Evolutionary conservation across 2,113 vertebrate genomes (phyloP).

Genomic region (Ornithorhynchus anatinus): DNA sequence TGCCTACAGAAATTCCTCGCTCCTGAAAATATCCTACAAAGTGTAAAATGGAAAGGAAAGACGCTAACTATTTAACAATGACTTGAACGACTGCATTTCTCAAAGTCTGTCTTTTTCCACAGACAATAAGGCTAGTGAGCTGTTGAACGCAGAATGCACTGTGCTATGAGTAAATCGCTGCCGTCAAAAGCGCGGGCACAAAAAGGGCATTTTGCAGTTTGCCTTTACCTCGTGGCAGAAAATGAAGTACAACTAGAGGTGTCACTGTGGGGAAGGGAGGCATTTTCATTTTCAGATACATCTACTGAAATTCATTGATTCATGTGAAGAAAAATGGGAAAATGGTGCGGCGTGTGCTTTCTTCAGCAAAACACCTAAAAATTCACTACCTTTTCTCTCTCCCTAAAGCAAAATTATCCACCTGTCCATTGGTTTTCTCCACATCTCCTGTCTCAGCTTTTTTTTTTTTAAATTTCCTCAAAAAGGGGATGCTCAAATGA

Average conservation of each 20-base stretch:
- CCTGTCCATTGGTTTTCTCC: too few relatives aligned
- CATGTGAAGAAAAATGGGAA: too few relatives aligned
- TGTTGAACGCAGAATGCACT: neutral
- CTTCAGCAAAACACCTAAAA: too few relatives aligned
- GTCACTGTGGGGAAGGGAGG: neutral
- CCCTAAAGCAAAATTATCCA: too few relatives aligned
- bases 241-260: neutral
- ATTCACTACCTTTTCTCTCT: too few relatives aligned
- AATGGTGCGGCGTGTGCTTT: too few relatives aligned
- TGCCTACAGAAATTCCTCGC: neutral
- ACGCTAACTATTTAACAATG: neutral
- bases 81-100: neutral
- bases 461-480: too few relatives aligned
- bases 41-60: neutral
- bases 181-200: neutral
- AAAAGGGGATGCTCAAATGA: too few relatives aligned
- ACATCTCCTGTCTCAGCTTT: too few relatives aligned
- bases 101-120: neutral
- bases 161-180: neutral
- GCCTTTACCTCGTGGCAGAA: neutral
- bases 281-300: neutral
- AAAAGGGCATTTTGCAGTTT: neutral
- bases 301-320: fast-evolving
- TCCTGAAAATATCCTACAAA: neutral
- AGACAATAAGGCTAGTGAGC: neutral